Base-by-base conservation (phyloP, 2,888 invertebrate species). In the Macaria liturata region DNA sequence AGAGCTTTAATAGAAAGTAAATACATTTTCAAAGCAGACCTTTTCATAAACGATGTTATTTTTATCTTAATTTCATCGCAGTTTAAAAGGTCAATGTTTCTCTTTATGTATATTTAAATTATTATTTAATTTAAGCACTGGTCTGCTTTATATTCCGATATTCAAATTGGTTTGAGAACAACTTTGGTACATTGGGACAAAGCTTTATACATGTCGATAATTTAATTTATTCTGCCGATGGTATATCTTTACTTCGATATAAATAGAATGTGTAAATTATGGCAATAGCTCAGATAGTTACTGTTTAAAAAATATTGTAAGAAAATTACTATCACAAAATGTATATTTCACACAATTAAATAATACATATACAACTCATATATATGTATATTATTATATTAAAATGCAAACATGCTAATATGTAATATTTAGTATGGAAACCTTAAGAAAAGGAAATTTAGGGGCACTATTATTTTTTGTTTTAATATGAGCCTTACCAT, bases 101-200 rank as follows among this genome's bases (percentile, higher is more conserved):
- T 64, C 67, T 62, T 61, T 69, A 59, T 61, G 51, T 62, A 57
- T 51, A 54, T 60, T 57, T 63, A 69, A 73, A 71, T 71, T 72
- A 71, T 71, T 68, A 71, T 71, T 68, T 67, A 68, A 64, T 71
- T 65, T 59, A 52, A 69, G 74, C 75, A 74, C 71, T 74, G 75
- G 74, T 75, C 74, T 74, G 79, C 67, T 85, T 84, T 78, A 83
- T 85, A 87, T 87, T 88, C 86, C 79, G 82, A 88, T 86, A 84
- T 87, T 87, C 83, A 88, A 88, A 89, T 89, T 79, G 83, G 83
- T 84, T 82, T 69, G 81, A 73, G 76, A 77, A 80, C 74, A 76
- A 85, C 77, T 87, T 83, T 74, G 72, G 76, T 83, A 83, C 75
- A 84, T 84, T 78, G 80, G 75, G 71, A 78, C 77, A 75, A 70